These are phyloP conservation scores for Diachrysia chrysitis DNA, from an alignment of 2,888 invertebrate genomes.

Conservation along the genomic window DNA sequence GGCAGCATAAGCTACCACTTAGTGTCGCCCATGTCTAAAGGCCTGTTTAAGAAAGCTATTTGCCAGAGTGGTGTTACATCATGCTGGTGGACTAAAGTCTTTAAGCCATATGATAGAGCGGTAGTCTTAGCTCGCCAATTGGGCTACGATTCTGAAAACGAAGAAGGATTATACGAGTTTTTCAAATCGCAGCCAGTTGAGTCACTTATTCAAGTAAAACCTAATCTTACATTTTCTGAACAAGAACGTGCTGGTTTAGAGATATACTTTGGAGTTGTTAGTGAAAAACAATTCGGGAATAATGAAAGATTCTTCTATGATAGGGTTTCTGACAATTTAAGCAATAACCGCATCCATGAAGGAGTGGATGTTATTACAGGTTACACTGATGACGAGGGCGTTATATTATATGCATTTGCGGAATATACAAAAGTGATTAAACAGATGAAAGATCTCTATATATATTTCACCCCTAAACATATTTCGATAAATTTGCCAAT, in stretches of 20 bases:
- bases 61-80: constrained; percentile 91
- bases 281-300: constrained; percentile 65
- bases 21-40: constrained; percentile 74
- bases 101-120: constrained; percentile 82
- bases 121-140: constrained; percentile 65
- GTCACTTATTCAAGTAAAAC: constrained; percentile 38
- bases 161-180: constrained; percentile 61
- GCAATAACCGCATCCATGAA: constrained; percentile 81
- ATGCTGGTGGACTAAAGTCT: constrained; percentile 87
- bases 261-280: constrained; percentile 57
- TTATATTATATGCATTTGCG: constrained; percentile 36
- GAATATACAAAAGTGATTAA: constrained; percentile 45
- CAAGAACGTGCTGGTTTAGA: constrained; percentile 27
- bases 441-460: constrained; percentile 54
- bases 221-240: constrained; percentile 57
- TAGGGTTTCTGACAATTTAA: constrained; percentile 69
- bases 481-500: constrained; percentile 47
- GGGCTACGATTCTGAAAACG: constrained; percentile 63
- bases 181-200: constrained; percentile 60
- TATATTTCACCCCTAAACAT: constrained; percentile 51
- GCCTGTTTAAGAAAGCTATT: constrained; percentile 83
- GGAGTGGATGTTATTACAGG: constrained; percentile 92
- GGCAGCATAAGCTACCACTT: constrained; percentile 66
- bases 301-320: constrained; percentile 68
- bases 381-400: constrained; percentile 91